Evolutionary conservation across 2,888 invertebrate species (phyloP).

Genomic region (Siphlonurus alternatus): DNA sequence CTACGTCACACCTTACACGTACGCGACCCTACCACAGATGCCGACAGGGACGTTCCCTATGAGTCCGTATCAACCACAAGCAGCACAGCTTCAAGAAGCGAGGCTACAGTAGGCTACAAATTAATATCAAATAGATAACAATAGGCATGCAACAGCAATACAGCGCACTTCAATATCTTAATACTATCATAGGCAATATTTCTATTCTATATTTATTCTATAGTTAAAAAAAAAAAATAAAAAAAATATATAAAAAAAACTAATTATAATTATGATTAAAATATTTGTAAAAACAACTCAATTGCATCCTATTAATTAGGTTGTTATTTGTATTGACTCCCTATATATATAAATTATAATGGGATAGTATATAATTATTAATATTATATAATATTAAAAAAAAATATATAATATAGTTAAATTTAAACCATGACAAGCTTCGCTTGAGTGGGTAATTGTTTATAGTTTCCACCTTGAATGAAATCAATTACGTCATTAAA

Average conservation of each 20-base stretch:
- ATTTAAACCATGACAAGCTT: neutral
- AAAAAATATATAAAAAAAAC: neutral
- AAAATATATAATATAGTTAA: too few species aligned
- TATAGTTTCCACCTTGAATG: neutral
- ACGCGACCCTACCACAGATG: constrained; percentile 44
- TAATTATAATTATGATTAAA: neutral
- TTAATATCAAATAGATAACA: neutral
- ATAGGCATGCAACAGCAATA: neutral
- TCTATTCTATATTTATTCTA: neutral
- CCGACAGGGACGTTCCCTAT: constrained; percentile 45
- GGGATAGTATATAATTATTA: neutral
- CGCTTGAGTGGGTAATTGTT: neutral
- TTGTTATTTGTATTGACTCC: neutral
- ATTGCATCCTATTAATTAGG: neutral
- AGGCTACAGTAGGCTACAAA: constrained; percentile 40
- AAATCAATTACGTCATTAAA: neutral
- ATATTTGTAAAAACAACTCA: neutral
- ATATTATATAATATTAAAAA: too few species aligned
- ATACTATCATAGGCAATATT: neutral
- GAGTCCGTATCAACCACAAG: constrained; percentile 38
- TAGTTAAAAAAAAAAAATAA: neutral
- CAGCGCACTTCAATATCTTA: neutral
- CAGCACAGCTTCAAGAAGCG: constrained; percentile 57
- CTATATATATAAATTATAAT: neutral
- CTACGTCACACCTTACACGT: constrained; percentile 58